phyloP scores from a whole-genome alignment of 2,797 vertebrate species.

The Acestrorhynchus altus region DNA sequence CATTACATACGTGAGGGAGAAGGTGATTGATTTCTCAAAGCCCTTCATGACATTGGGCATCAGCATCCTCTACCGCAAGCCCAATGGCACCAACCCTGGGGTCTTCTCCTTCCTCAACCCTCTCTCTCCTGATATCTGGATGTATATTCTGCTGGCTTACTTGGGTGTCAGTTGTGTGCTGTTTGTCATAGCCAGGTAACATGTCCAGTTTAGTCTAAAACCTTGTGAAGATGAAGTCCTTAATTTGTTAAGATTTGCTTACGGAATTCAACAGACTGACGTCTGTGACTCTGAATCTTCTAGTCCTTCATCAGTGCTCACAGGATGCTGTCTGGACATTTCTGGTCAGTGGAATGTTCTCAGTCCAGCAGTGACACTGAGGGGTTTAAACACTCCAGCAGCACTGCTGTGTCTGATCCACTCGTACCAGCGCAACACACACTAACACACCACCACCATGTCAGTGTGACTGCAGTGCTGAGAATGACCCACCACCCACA shows the following conservation, averaged over 20 bases:
- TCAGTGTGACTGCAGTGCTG: too few species aligned
- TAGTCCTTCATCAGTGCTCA: too few species aligned
- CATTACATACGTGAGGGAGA: slow-evolving; percentile 97
- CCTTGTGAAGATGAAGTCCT: slow-evolving; percentile 14
- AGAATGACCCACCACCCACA: too few species aligned
- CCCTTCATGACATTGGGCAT: slow-evolving; percentile 99
- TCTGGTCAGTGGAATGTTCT: too few species aligned
- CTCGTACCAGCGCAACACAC: too few species aligned
- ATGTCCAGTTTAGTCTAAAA: slow-evolving; percentile 73
- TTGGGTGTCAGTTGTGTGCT: slow-evolving; percentile 99
- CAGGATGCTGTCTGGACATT: too few species aligned
- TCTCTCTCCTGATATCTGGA: slow-evolving; percentile 99
- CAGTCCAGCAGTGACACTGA: too few species aligned
- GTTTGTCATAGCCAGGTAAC: slow-evolving; percentile 99
- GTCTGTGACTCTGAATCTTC: too few species aligned
- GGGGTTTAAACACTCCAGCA: too few species aligned
- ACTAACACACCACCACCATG: too few species aligned
- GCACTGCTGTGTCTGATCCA: too few species aligned
- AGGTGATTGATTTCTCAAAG: slow-evolving; percentile 99
- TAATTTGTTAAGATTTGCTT: not conserved
- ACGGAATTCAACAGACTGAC: not conserved
- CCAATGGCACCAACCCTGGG: slow-evolving; percentile 99
- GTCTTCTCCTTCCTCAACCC: slow-evolving; percentile 99
- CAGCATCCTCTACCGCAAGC: slow-evolving; percentile 99
- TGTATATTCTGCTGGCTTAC: slow-evolving; percentile 99